Evolutionary conservation across 2,888 invertebrate genomes (phyloP), one percentile per base, ranked within the genome.

Genomic region (Andrena bucephala): DNA sequence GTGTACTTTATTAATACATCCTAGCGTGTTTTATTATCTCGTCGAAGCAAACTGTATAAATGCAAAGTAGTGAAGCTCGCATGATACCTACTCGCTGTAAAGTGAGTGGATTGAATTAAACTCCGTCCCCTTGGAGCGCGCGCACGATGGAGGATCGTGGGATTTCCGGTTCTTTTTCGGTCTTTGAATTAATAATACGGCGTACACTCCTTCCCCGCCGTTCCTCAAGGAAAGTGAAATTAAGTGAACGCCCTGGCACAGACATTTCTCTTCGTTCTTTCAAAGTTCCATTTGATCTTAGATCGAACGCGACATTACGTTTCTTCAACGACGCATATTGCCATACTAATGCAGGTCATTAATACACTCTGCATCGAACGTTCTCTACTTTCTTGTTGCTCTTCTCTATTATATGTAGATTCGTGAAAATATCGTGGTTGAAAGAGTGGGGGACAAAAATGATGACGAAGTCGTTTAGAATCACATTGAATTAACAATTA

Each of bases 121-220:
- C 62, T 57, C 60, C 50, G 77, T 70, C 77, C 69, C 62, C 68
- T 62, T 52, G 54, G 33, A 57, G 69, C 57, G 57, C 42, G 60
- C 42, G 31, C 42, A 67, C 65, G 57, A n/a, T 36, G 68, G 24
- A 74, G 84, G 62, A 77, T 77, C 77, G 74, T 77, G 77, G 50
- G 77, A 83, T 52, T 84, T 85, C 84, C 84, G 77, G 71, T 60
- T 42, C 60, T 65, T 75, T 78, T 81, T 65, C 54, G 74, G 68
- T 33, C 67, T 36, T 67, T 36, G 81, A 78, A 76, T 86, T 81
- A 81, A 70, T 76, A 71, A 54, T 50, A 33, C 48, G 13, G 20
- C n/a, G 50, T n/a, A 16, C 10, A 33, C 42, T 48, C 27, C 66
- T 60, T 29, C 10, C 13, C 0, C 10, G 20, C 7, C 24, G 16